These are phyloP conservation scores for Megaceryle torquata DNA, from an alignment of 2,113 vertebrate genomes.

Conservation along the genomic window DNA sequence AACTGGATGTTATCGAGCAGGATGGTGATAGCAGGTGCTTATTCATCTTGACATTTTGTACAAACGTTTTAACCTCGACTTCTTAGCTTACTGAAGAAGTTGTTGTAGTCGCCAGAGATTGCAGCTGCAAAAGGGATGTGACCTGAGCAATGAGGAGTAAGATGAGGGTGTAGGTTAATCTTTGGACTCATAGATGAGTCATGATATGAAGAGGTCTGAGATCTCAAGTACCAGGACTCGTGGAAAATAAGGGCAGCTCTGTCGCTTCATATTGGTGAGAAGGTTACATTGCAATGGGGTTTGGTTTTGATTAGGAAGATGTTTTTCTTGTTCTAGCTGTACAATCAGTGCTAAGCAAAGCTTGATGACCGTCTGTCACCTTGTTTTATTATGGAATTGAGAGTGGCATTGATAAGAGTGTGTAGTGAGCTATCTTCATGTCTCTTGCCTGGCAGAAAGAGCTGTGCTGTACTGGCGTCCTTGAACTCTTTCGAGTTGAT, in stretches of 20 bases:
- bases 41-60: neutral
- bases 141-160: neutral
- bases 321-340: neutral
- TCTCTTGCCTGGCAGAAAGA: neutral
- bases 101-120: neutral
- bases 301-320: neutral
- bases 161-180: neutral
- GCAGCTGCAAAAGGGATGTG: neutral
- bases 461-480: neutral
- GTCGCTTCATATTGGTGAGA: neutral
- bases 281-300: neutral
- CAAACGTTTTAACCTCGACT: neutral
- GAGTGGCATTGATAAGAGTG: neutral
- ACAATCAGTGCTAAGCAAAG: neutral
- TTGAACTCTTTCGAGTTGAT: neutral
- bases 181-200: neutral
- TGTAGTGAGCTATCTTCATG: neutral
- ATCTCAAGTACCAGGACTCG: neutral
- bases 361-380: neutral
- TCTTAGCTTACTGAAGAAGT: neutral
- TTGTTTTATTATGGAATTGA: neutral
- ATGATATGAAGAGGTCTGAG: neutral
- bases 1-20: neutral
- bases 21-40: neutral
- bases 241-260: neutral